phyloP scores from a whole-genome alignment of 2,797 vertebrate species.

The Streptopelia turtur region DNA sequence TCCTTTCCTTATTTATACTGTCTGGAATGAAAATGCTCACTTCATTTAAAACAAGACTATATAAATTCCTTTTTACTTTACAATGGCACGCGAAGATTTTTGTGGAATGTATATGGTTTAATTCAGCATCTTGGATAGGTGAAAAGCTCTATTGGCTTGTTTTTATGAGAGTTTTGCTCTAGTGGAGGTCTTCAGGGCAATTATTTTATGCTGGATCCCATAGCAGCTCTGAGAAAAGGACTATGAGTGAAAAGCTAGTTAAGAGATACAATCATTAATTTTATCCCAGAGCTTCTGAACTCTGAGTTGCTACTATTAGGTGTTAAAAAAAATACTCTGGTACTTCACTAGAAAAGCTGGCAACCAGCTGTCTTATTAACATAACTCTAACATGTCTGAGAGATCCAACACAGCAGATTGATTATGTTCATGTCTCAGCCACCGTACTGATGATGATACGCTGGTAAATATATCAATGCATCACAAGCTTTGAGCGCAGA shows the following conservation, averaged over 20 bases:
- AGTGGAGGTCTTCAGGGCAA: not conserved
- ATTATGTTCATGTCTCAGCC: constrained; percentile 65
- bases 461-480: constrained; percentile 63
- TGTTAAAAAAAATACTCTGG: not conserved
- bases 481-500: not conserved
- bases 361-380: constrained; percentile 67
- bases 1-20: not conserved
- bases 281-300: constrained; percentile 40
- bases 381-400: constrained; percentile 56
- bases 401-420: constrained; percentile 61
- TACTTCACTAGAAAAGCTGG: constrained; percentile 52
- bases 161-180: not conserved
- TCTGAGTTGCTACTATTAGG: constrained; percentile 2
- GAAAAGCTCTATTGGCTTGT: not conserved
- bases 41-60: not conserved
- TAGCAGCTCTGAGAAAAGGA: not conserved
- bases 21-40: not conserved
- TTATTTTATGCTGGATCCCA: constrained; percentile 10
- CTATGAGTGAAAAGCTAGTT: constrained; percentile 11
- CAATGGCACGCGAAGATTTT: not conserved
- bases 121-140: not conserved
- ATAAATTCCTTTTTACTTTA: not conserved
- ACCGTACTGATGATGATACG: constrained; percentile 37
- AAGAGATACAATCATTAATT: constrained; percentile 27
- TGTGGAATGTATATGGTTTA: not conserved